Base-by-base conservation (phyloP, 2,888 invertebrate genomes). In the Scaptodrosophila latifasciaeformis region DNA sequence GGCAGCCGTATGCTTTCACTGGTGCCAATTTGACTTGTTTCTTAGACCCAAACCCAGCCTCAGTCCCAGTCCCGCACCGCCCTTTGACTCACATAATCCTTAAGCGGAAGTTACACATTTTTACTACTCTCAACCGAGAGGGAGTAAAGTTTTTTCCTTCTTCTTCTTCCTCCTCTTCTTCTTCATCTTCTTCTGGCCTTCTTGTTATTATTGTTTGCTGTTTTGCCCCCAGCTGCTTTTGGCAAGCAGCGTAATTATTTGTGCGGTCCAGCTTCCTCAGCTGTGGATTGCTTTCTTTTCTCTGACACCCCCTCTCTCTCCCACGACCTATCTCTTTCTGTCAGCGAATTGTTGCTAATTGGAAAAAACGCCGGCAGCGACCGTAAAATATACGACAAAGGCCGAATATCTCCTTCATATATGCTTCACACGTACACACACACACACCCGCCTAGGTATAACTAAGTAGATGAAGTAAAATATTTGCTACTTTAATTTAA, bases 331-430 rank as follows among this genome's bases (percentile, higher is more conserved):
- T n/a, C n/a, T n/a, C n/a, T n/a, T n/a, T n/a, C n/a, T n/a, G n/a
- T 56, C 52, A 59, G 54, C 35, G 56, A 56, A 53, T 58, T 52
- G 55, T 50, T 54, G 66, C 66, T 70, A 70, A 70, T 70, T 70
- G 64, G 55, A 64, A 63, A 59, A 46, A 49, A 18, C 10, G 1
- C 10, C 18, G 7, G 45, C 49, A 49, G 49, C n/a, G n/a, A n/a
- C n/a, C n/a, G n/a, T 48, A 42, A 45, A 56, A 54, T 21, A 17
- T 31, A 42, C 37, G 34, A 46, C 44, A 53, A 39, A 47, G 30
- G 39, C 43, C 3, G 24, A 39, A 15, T 47, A 40, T 47, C 27
- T 42, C 18, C 42, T 12, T 15, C 35, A 40, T 49, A 55, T 35
- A 62, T 54, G 57, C 44, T 53, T 39, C 43, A 52, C n/a, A n/a